Base-by-base conservation (phyloP, 2,888 invertebrate species). In the Archaeoteleia sp. region DNA sequence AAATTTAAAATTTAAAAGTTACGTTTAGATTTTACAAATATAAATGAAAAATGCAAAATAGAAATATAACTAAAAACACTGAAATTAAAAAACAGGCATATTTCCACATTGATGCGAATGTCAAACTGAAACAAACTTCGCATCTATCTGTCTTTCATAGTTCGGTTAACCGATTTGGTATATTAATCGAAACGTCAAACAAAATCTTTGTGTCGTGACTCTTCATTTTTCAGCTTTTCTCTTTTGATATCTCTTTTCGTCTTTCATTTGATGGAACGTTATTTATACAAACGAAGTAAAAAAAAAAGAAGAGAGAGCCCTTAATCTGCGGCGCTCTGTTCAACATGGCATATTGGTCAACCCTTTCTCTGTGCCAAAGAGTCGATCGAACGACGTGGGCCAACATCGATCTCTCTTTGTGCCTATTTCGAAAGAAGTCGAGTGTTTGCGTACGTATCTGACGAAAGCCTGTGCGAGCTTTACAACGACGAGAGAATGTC, bases 391-490 rank as follows among this genome's bases (percentile, higher is more conserved):
- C 49, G 20, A 49, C 37, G 12, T 29, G 14, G 15, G 40, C 23
- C 9, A 37, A 25, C 15, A 55, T 55, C 45, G 55, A 63, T 63
- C 37, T 42, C 20, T 35, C 55, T 63, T 63, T 63, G 63, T 63
- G 35, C 43, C 39, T 43, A 35, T 45, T 42, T 39, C 29, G 29
- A 54, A 63, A 55, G 49, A 55, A 63, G 25, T 32, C 49, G 37
- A 63, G 63, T 63, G 55, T 63, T 63, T 63, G 43, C 43, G 35
- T 35, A 37, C 14, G 35, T 35, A 37, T 25, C 63, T 45, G 37
- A 15, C 14, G 12, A 55, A 54, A 54, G 62, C 62, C 55, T 48
- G 40, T 27, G 40, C 46, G 54, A 34, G 35, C 35, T 62, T 62
- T 54, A 30, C 14, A 39, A 37, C 37, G 14, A 39, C 45, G 40